Conservation (phyloP, 53 echinoderm and acorn worm genomes). For the Temnopleurus reevesii region DNA sequence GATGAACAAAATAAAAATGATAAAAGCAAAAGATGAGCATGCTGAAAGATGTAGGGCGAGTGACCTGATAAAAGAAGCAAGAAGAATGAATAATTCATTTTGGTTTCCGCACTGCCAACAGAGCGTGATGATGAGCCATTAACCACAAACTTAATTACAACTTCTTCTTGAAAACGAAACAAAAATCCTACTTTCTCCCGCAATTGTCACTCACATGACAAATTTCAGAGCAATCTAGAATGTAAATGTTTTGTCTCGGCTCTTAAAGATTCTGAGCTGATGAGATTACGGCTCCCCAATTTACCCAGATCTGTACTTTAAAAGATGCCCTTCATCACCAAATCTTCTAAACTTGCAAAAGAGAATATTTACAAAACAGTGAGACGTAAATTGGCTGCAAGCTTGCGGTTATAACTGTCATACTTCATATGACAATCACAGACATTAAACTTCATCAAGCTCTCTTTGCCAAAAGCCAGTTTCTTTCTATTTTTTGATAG, state of each 20-base stretch:
- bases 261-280: constrained; percentile 9
- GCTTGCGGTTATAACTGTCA: constrained; percentile 42
- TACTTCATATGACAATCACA: constrained; percentile 29
- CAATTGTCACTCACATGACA: constrained; percentile 60
- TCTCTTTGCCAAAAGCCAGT: constrained; percentile 14
- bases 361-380: constrained; percentile 18
- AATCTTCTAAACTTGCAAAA: neutral
- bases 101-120: constrained; percentile 23
- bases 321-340: constrained; percentile 6
- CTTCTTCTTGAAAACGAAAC: constrained; percentile 27
- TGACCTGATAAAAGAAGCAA: constrained; percentile 25
- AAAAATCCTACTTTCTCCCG: constrained; percentile 18
- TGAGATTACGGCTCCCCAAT: constrained; percentile 46
- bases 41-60: constrained; percentile 34
- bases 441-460: neutral
- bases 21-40: neutral
- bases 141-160: constrained; percentile 54
- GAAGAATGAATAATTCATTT: constrained; percentile 54
- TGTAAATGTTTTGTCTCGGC: constrained; percentile 52
- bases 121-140: constrained; percentile 52
- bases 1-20: neutral
- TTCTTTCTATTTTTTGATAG: neutral
- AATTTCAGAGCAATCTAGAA: constrained; percentile 44
- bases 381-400: neutral
- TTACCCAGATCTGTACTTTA: constrained; percentile 49